These are phyloP conservation scores for Falco cherrug DNA, from an alignment of 2,797 vertebrate genomes.

Conservation along the genomic window DNA sequence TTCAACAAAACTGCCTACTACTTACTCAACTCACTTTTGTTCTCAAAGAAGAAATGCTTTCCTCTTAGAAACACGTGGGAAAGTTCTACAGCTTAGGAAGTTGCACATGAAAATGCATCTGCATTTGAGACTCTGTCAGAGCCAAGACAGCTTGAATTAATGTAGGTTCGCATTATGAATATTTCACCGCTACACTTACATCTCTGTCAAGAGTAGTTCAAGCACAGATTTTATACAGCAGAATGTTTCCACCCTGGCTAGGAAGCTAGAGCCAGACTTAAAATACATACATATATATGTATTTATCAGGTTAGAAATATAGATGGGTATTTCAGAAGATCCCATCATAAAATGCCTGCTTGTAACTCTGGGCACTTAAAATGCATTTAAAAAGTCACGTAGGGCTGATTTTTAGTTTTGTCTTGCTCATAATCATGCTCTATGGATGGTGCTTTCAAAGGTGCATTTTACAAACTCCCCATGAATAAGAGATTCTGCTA, in stretches of 20 bases:
- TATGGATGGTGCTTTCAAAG: not conserved
- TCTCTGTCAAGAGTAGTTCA: constrained; percentile 5
- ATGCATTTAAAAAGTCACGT: not conserved
- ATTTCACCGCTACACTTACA: not conserved
- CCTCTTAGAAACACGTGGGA: not conserved
- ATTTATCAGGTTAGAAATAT: not conserved
- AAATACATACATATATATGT: not conserved
- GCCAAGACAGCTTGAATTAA: constrained; percentile 23
- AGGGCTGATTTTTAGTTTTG: not conserved
- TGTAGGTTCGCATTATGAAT: not conserved
- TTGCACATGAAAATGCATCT: not conserved
- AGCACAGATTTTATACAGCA: not conserved
- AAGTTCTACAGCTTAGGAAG: not conserved
- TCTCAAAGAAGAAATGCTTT: not conserved
- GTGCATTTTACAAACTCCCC: not conserved
- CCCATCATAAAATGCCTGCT: not conserved
- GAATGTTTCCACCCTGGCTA: not conserved
- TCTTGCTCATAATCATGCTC: not conserved
- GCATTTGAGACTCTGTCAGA: not conserved
- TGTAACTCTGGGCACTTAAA: not conserved
- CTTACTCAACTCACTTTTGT: not conserved
- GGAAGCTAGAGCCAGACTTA: not conserved
- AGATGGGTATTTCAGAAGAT: not conserved
- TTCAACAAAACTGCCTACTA: not conserved
- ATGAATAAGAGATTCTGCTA: not conserved